Evolutionary conservation across 2,888 invertebrate genomes (phyloP).

Genomic region (Trimorus sp.): DNA sequence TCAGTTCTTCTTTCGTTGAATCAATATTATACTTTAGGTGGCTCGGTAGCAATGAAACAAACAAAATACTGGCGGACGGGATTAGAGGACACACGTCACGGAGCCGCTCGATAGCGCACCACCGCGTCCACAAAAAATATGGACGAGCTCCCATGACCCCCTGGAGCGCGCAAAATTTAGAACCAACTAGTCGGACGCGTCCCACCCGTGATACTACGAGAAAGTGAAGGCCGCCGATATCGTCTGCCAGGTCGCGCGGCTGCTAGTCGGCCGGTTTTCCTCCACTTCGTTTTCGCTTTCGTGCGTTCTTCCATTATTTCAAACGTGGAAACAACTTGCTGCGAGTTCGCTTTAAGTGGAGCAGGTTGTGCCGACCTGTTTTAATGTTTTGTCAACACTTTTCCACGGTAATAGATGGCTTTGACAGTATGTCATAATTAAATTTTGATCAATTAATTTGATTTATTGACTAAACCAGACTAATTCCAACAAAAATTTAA

Average conservation of each 20-base stretch:
- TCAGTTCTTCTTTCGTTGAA: conserved; percentile 54
- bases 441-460: no score
- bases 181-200: conserved; percentile 75
- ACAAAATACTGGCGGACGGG: conserved; percentile 62
- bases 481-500: no score
- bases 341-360: no score
- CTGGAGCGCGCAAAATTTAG: conserved; percentile 80
- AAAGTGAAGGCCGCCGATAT: conserved; percentile 67
- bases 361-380: no score
- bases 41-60: conserved; percentile 63
- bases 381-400: no score
- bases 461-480: no score
- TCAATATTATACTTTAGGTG: conserved; percentile 62
- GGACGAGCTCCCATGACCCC: conserved; percentile 71
- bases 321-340: background rate
- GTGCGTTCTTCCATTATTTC: background rate
- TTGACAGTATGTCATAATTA: no score
- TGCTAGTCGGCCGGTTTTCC: conserved; percentile 40
- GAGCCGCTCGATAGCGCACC: conserved; percentile 37
- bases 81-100: conserved; percentile 59
- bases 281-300: conserved; percentile 1
- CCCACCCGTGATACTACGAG: conserved; percentile 71
- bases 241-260: conserved; percentile 67
- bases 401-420: no score
- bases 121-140: conserved; percentile 45